Evolutionary conservation across 2,113 vertebrate genomes (phyloP).

Genomic region (Datnioides undecimradiatus): DNA sequence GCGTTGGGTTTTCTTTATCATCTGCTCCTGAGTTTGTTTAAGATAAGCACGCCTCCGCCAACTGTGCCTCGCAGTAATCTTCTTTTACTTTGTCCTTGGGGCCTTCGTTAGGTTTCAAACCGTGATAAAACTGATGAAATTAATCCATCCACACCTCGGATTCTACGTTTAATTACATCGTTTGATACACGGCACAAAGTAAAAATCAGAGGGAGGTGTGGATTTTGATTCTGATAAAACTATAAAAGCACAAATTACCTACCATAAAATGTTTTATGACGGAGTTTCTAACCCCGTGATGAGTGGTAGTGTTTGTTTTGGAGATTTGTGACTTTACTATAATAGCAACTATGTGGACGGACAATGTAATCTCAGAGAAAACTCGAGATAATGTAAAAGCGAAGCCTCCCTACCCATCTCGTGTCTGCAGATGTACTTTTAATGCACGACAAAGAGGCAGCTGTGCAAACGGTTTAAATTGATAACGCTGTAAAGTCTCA

Average conservation of each 20-base stretch:
- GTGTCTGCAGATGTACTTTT: not conserved
- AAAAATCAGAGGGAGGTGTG: not conserved
- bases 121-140: not conserved
- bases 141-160: not conserved
- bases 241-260: not conserved
- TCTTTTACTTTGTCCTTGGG: conserved; percentile 32
- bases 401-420: not conserved
- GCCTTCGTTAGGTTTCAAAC: conserved; percentile 11
- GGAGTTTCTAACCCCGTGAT: not conserved
- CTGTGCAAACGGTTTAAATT: conserved; percentile 32
- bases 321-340: conserved; percentile 1
- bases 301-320: not conserved
- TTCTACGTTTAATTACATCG: not conserved
- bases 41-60: conserved; percentile 54
- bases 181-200: not conserved
- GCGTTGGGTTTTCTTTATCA: conserved; percentile 49
- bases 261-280: not conserved
- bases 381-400: not conserved
- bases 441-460: not conserved
- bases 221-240: not conserved
- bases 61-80: conserved; percentile 32
- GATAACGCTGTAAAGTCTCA: conserved; percentile 27
- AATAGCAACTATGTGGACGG: not conserved
- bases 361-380: not conserved
- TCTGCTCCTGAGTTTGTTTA: conserved; percentile 61